These are phyloP conservation scores for Clarias laeviceps DNA, from an alignment of 2,797 vertebrate genomes.

Conservation along the genomic window DNA sequence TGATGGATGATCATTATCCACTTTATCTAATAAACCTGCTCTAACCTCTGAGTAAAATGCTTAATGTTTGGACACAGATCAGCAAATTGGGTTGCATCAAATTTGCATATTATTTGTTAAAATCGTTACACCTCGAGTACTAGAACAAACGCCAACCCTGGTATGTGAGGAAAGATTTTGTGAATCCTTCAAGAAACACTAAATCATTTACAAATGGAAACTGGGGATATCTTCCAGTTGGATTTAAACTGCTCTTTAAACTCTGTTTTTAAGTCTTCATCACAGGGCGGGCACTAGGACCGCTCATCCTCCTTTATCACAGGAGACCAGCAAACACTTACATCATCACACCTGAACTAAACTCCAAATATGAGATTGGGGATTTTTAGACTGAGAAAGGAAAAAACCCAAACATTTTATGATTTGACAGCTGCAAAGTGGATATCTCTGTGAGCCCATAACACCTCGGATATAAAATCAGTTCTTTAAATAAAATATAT, in stretches of 20 bases:
- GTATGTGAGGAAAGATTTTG: slow-evolving; percentile 11
- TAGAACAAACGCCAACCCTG: neutral
- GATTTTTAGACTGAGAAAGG: neutral
- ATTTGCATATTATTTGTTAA: slow-evolving; percentile 10
- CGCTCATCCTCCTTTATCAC: neutral
- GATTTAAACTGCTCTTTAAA: slow-evolving; percentile 9
- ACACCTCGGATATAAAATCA: neutral
- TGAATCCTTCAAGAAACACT: neutral
- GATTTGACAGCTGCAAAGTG: neutral
- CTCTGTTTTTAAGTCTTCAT: neutral
- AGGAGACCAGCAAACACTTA: neutral
- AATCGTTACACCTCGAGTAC: neutral
- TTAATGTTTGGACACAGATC: slow-evolving; percentile 1
- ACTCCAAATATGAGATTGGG: neutral
- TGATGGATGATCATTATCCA: slow-evolving; percentile 10
- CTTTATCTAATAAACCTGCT: neutral
- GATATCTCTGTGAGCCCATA: neutral
- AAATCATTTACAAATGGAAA: neutral
- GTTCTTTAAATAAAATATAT: neutral
- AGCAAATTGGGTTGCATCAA: neutral
- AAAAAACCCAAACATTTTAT: neutral
- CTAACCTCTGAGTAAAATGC: neutral
- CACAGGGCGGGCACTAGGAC: no score
- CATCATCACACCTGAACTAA: neutral
- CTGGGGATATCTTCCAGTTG: neutral